Conservation (phyloP, 2,888 invertebrate genomes). For the Germaria angustata region DNA sequence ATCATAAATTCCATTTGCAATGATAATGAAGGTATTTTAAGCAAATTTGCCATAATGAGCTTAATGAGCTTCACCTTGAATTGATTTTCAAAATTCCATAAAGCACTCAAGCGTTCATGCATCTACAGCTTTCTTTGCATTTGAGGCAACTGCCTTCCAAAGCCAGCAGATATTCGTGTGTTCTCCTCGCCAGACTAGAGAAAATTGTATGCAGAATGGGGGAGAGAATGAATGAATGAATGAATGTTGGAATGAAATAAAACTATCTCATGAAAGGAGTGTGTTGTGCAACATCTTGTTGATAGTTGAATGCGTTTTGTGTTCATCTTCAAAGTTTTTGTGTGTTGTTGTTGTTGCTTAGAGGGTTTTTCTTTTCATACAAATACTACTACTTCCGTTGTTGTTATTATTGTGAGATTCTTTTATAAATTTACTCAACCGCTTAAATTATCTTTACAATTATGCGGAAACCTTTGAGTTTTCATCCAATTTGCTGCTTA, state of each 20-base stretch:
- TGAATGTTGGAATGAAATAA: background rate
- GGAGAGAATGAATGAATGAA: background rate
- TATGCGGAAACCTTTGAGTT: conserved; percentile 67
- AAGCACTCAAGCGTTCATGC: conserved; percentile 27
- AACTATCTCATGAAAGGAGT: conserved; percentile 18
- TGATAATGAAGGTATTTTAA: background rate
- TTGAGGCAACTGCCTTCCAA: background rate
- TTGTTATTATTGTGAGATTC: conserved; percentile 5
- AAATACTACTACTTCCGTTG: background rate
- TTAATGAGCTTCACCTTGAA: conserved; percentile 63
- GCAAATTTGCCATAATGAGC: conserved; percentile 51
- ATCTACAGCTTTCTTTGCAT: background rate
- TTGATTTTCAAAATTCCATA: conserved; percentile 59
- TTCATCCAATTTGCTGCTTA: conserved; percentile 66
- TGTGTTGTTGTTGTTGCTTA: background rate
- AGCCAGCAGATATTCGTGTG: background rate
- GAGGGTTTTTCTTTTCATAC: background rate
- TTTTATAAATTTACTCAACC: conserved; percentile 62
- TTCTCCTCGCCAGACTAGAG: background rate
- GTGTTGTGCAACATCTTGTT: conserved; percentile 49
- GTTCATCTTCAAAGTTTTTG: conserved; percentile 2
- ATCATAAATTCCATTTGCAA: background rate
- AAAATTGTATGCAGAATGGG: background rate
- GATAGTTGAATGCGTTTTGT: conserved; percentile 51
- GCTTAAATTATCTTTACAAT: conserved; percentile 67